These are phyloP conservation scores for Dallia pectoralis DNA, from an alignment of 2,797 vertebrate genomes.

Conservation along the genomic window DNA sequence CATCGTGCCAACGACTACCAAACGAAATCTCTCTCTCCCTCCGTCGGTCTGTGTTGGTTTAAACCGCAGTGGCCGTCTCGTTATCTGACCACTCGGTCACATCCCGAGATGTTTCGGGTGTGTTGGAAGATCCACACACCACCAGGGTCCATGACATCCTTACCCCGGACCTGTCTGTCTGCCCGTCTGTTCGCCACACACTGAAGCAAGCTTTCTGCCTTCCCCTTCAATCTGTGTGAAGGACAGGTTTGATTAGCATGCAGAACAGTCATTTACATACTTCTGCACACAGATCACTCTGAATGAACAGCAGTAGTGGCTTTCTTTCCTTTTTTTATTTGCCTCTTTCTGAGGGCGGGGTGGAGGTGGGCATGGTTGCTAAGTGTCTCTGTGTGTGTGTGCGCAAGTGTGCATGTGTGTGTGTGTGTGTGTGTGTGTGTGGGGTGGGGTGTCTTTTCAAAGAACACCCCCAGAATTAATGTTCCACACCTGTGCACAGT, in stretches of 20 bases:
- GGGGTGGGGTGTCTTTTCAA: slow-evolving; percentile 70
- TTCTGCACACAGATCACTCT: slow-evolving; percentile 66
- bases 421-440: slow-evolving; percentile 34
- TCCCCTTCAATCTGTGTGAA: slow-evolving; percentile 67
- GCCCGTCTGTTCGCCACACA: slow-evolving; percentile 4
- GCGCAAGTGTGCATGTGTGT: slow-evolving; percentile 23
- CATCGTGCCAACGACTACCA: not conserved
- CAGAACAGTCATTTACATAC: slow-evolving; percentile 75
- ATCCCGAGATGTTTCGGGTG: slow-evolving; percentile 46
- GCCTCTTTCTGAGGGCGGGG: slow-evolving; percentile 21
- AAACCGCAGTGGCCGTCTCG: not conserved
- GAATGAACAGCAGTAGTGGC: slow-evolving; percentile 57
- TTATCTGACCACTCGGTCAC: not conserved
- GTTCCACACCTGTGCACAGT: slow-evolving; percentile 85
- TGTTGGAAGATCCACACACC: slow-evolving; percentile 46
- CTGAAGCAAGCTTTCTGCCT: slow-evolving; percentile 24
- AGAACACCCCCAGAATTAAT: slow-evolving; percentile 85
- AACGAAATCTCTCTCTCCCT: not conserved
- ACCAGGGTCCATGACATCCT: slow-evolving; percentile 33
- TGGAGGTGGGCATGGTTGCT: slow-evolving; percentile 42
- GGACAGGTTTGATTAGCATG: slow-evolving; percentile 73
- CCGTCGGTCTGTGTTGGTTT: not conserved
- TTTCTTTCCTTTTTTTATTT: slow-evolving; percentile 33
- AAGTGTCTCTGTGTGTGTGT: slow-evolving; percentile 6
- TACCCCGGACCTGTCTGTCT: slow-evolving; percentile 37